Conservation (phyloP, 2,113 vertebrate genomes). For the Poecile atricapillus region DNA sequence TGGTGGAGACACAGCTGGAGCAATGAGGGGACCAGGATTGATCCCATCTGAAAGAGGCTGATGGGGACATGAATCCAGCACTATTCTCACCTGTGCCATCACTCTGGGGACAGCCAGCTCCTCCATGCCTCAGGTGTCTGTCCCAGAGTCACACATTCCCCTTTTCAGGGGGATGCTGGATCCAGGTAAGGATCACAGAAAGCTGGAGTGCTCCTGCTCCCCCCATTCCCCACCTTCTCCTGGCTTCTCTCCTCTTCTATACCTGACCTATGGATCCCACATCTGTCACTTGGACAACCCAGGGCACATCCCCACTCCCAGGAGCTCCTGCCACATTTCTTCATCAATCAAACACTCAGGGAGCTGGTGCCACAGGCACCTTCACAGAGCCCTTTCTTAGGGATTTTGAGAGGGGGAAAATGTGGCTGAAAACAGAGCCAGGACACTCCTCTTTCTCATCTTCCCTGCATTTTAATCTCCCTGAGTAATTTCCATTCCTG, state of each 20-base stretch:
- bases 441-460: neutral
- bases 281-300: neutral
- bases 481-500: slow-evolving; percentile 42
- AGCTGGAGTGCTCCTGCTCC: neutral
- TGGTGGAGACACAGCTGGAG: neutral
- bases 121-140: neutral
- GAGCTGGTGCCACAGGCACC: rapidly evolving
- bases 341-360: too few relatives aligned
- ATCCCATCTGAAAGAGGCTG: neutral
- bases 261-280: neutral
- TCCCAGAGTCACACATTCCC: neutral
- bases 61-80: neutral
- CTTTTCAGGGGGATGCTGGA: neutral
- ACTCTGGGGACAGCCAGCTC: neutral
- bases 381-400: neutral
- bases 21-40: neutral
- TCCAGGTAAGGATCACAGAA: neutral
- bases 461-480: neutral
- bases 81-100: neutral
- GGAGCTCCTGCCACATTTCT: neutral
- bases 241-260: neutral
- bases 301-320: neutral
- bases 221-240: rapidly evolving
- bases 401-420: neutral
- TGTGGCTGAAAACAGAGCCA: neutral